A percentile compares a stretch with the other conserved stretches of the same genome.
These are phyloP conservation scores for Myotis yumanensis DNA, from an alignment of 2,113 vertebrate species.

Conservation along the genomic window DNA sequence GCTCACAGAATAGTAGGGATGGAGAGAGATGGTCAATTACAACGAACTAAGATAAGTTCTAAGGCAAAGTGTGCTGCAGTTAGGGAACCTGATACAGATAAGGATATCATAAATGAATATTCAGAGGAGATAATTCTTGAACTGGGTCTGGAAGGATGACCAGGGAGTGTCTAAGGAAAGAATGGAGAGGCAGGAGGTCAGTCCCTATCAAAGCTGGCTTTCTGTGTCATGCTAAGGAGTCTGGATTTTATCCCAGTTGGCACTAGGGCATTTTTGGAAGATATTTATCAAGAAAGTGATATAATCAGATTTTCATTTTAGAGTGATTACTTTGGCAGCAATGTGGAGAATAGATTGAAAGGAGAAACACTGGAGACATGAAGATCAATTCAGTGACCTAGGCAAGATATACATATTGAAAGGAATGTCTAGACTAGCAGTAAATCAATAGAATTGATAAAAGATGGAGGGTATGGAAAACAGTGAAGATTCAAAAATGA, in stretches of 20 bases:
- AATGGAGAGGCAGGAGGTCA: not conserved
- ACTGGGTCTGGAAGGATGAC: not conserved
- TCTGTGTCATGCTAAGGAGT: not conserved
- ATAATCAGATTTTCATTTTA: slow-evolving; percentile 8
- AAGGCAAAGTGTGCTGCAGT: not conserved
- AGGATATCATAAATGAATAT: not conserved
- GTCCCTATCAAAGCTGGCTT: not conserved
- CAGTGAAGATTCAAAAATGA: not conserved
- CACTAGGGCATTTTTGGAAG: not conserved
- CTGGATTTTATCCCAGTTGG: not conserved
- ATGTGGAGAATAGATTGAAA: not conserved
- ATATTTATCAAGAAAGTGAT: slow-evolving; percentile 26
- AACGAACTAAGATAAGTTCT: not conserved
- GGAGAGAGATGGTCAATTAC: not conserved
- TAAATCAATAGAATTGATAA: not conserved
- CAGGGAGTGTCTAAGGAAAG: not conserved
- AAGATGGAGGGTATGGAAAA: not conserved
- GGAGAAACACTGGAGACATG: not conserved
- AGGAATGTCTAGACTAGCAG: not conserved
- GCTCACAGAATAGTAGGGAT: not conserved
- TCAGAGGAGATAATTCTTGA: not conserved
- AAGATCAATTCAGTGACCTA: not conserved
- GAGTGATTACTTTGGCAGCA: not conserved
- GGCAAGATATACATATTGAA: not conserved
- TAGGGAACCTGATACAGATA: not conserved